Percentiles rank a stretch among this genome's conserved stretches.
phyloP scores from a whole-genome alignment of 2,888 invertebrate genomes.

The Drosophila phalerata region DNA sequence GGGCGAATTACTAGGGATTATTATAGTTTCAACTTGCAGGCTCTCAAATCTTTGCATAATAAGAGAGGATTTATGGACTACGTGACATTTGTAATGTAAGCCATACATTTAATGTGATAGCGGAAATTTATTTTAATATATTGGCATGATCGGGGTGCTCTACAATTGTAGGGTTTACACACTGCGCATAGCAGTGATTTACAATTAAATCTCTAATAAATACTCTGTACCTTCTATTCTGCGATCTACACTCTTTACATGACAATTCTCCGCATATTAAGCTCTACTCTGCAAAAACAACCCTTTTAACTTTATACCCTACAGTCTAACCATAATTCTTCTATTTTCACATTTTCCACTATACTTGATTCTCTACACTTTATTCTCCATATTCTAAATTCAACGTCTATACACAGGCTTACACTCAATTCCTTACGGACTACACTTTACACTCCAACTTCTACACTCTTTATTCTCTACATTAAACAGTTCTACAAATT shows the following conservation, averaged over 20 bases:
- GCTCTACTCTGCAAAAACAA: too few relatives aligned
- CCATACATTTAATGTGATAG: neutral
- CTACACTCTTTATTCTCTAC: neutral
- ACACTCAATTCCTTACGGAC: too few relatives aligned
- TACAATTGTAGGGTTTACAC: neutral
- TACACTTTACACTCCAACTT: too few relatives aligned
- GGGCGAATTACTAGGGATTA: neutral
- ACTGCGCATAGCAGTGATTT: neutral
- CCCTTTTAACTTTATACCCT: neutral
- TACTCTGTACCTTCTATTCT: too few relatives aligned
- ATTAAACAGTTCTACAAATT: too few relatives aligned
- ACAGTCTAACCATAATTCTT: neutral
- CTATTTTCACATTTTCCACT: neutral
- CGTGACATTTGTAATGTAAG: constrained; percentile 56
- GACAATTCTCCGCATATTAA: too few relatives aligned
- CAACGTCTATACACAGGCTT: too few relatives aligned
- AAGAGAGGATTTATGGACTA: constrained; percentile 50
- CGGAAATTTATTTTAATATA: neutral
- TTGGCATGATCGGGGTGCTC: too few relatives aligned
- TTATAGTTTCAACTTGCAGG: neutral
- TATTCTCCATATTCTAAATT: too few relatives aligned
- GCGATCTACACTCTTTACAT: too few relatives aligned
- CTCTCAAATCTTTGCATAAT: constrained; percentile 6
- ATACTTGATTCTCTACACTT: neutral
- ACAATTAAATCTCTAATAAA: neutral